Conservation (phyloP, 2,888 invertebrate genomes). For the Isoperla grammatica region DNA sequence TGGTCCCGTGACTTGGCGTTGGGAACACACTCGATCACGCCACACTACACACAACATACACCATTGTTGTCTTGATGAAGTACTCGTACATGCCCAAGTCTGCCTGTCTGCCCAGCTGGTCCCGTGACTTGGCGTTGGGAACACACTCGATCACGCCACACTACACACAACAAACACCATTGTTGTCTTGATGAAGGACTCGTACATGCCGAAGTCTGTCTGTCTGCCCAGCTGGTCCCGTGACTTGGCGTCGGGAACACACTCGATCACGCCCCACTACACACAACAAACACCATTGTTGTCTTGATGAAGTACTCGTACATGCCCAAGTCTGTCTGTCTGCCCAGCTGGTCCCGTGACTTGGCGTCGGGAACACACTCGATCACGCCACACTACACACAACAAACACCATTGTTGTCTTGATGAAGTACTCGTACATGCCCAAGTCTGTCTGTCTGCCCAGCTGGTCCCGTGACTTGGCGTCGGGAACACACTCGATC, state of each 20-base stretch:
- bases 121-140: no score
- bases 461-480: slow-evolving; percentile 96
- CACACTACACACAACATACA: no score
- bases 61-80: no score
- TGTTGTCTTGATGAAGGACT: slow-evolving; percentile 92
- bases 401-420: no score
- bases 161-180: no score
- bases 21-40: no score
- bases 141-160: no score
- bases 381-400: slow-evolving; percentile 91
- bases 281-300: no score
- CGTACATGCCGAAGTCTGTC: slow-evolving; percentile 94
- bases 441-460: slow-evolving; percentile 96
- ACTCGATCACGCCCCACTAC: slow-evolving; percentile 98
- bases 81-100: no score
- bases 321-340: slow-evolving; percentile 94
- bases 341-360: slow-evolving; percentile 94
- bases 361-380: slow-evolving; percentile 99
- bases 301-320: slow-evolving; percentile 93
- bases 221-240: slow-evolving; percentile 96
- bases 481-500: slow-evolving; percentile 99
- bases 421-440: slow-evolving; percentile 93
- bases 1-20: no score
- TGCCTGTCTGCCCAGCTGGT: no score
- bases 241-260: slow-evolving; percentile 99